These are phyloP conservation scores for Silvanus unidentatus DNA, from an alignment of 2,888 invertebrate genomes.

Conservation along the genomic window DNA sequence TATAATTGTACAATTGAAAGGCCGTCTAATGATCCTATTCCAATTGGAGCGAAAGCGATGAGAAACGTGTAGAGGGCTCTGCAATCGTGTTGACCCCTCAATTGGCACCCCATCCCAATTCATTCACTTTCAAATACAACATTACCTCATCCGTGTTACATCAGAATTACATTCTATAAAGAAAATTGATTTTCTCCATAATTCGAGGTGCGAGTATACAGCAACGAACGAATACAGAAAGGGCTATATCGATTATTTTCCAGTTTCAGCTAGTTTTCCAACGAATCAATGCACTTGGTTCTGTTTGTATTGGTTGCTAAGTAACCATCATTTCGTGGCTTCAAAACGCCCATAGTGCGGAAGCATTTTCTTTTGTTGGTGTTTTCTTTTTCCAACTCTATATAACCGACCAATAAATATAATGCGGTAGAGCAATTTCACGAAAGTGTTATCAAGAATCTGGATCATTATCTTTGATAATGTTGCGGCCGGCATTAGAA, in stretches of 20 bases:
- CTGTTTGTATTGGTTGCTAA: slow-evolving; percentile 43
- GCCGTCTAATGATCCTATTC: no score
- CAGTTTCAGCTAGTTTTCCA: slow-evolving; percentile 38
- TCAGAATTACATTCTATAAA: no score
- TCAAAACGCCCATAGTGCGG: slow-evolving; percentile 31
- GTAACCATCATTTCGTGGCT: slow-evolving; percentile 34
- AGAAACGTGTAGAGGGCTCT: no score
- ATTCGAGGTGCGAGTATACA: slow-evolving; percentile 30
- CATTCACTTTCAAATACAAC: no score
- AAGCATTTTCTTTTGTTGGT: slow-evolving; percentile 35
- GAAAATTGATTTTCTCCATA: slow-evolving; percentile 36
- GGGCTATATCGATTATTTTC: slow-evolving; percentile 40
- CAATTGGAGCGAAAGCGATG: no score
- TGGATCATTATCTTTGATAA: slow-evolving; percentile 25
- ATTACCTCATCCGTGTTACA: no score
- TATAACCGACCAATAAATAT: slow-evolving; percentile 28
- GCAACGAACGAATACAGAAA: neutral
- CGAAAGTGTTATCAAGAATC: slow-evolving; percentile 29
- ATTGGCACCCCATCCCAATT: no score
- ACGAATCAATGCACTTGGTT: slow-evolving; percentile 42
- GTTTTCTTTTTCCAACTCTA: slow-evolving; percentile 35
- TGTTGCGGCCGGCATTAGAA: slow-evolving; percentile 17
- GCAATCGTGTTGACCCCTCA: no score
- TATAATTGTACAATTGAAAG: no score
- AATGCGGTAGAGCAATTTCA: slow-evolving; percentile 33